Percentiles rank a stretch among this genome's conserved stretches.
Conservation (phyloP, 2,113 vertebrate genomes). For the Podarcis muralis region DNA sequence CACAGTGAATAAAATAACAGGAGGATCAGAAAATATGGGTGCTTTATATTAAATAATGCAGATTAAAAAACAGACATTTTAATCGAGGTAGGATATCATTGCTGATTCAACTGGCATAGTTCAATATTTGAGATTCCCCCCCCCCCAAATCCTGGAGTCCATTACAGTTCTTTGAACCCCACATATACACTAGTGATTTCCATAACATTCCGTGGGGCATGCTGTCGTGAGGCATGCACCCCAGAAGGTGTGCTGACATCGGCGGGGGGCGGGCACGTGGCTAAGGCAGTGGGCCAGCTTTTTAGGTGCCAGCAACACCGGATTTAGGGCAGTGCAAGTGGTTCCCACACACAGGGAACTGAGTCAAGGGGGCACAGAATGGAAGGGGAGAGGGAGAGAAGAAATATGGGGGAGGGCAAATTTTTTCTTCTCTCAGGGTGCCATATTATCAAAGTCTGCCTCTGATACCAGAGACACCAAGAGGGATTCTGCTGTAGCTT, state of each 20-base stretch:
- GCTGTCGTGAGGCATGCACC: too few relatives aligned
- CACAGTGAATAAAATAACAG: constrained; percentile 33
- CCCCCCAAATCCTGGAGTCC: neutral
- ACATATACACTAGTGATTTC: neutral
- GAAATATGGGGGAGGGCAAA: neutral
- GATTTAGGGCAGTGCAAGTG: too few relatives aligned
- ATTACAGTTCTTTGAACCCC: neutral
- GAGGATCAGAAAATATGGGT: constrained; percentile 21
- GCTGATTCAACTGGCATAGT: constrained; percentile 3
- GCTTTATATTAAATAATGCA: constrained; percentile 1
- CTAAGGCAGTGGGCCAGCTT: too few relatives aligned
- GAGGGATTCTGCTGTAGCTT: too few relatives aligned
- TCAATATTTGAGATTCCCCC: neutral
- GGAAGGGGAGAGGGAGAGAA: neutral
- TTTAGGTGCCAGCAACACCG: too few relatives aligned
- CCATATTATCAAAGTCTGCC: too few relatives aligned
- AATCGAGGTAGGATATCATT: neutral
- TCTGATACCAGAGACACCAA: too few relatives aligned
- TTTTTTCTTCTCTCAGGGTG: too few relatives aligned
- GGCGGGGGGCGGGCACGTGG: too few relatives aligned
- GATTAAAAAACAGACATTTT: neutral
- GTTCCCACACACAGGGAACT: too few relatives aligned
- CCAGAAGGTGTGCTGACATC: too few relatives aligned
- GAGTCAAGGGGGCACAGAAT: too few relatives aligned
- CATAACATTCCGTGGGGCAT: neutral